A percentile compares a stretch with the other conserved stretches of the same genome.
Conservation (phyloP, 1,140 invertebrate genomes). For the Leptinotarsa texana region DNA sequence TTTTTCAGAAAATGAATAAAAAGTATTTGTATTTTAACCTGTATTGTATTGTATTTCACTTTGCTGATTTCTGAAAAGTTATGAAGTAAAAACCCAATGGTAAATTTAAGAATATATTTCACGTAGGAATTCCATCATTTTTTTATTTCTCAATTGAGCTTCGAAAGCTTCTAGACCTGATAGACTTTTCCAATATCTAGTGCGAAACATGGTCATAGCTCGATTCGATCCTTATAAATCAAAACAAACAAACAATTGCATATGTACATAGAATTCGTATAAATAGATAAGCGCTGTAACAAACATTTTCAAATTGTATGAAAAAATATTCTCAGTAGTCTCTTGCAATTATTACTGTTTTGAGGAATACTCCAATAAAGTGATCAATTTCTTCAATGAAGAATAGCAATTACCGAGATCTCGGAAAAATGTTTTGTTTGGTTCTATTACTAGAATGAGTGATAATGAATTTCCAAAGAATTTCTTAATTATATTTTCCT, state of each 20-base stretch:
- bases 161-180: not conserved
- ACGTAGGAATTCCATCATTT: too few species aligned
- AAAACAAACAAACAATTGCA: constrained; percentile 33
- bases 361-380: not conserved
- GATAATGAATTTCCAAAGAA: not conserved
- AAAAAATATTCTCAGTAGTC: constrained; percentile 30
- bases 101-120: too few species aligned
- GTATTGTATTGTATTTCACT: too few species aligned
- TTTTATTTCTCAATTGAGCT: too few species aligned
- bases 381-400: not conserved
- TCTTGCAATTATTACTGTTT: constrained; percentile 18
- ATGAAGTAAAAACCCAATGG: too few species aligned
- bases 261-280: constrained; percentile 29
- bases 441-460: not conserved
- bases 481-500: too few species aligned
- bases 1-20: too few species aligned
- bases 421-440: not conserved
- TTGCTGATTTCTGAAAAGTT: too few species aligned
- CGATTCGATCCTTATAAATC: constrained; percentile 39
- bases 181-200: not conserved
- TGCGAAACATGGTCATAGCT: not conserved
- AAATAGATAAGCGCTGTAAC: constrained; percentile 11
- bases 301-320: constrained; percentile 30
- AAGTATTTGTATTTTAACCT: too few species aligned
- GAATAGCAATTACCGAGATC: not conserved